phyloP scores from a whole-genome alignment of 2,888 invertebrate species.

The Drosophila histrio region DNA sequence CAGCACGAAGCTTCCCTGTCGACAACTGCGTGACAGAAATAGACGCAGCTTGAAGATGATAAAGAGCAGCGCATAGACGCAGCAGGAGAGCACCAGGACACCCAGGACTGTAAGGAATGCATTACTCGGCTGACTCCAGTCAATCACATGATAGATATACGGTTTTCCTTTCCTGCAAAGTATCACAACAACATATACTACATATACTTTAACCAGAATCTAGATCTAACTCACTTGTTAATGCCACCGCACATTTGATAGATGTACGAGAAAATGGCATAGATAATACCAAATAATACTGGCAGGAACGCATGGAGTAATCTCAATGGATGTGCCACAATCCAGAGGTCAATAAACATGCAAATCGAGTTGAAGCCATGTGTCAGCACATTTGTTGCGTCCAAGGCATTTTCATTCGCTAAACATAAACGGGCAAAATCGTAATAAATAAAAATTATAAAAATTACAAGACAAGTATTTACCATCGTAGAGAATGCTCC shows the following conservation, averaged over 20 bases:
- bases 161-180: conserved; percentile 85
- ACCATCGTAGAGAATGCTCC: conserved; percentile 85
- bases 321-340: conserved; percentile 90
- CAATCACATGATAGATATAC: conserved; percentile 90
- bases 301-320: conserved; percentile 88
- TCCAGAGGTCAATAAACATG: conserved; percentile 89
- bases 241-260: conserved; percentile 88
- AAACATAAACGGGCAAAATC: conserved; percentile 39
- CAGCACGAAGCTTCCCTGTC: conserved; percentile 67
- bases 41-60: conserved; percentile 81
- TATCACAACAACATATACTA: neutral
- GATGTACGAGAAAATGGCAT: conserved; percentile 86
- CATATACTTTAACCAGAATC: neutral
- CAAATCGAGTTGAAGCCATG: conserved; percentile 91
- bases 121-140: conserved; percentile 89
- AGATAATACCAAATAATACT: conserved; percentile 86
- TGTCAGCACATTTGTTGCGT: conserved; percentile 88
- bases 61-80: conserved; percentile 81
- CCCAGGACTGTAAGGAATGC: conserved; percentile 78
- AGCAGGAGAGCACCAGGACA: conserved; percentile 76
- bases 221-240: conserved; percentile 83
- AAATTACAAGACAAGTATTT: conserved; percentile 7
- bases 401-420: conserved; percentile 83
- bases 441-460: neutral
- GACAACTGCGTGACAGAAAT: conserved; percentile 72